Base-by-base conservation (phyloP, 1,140 invertebrate genomes). In the Lerema accius region DNA sequence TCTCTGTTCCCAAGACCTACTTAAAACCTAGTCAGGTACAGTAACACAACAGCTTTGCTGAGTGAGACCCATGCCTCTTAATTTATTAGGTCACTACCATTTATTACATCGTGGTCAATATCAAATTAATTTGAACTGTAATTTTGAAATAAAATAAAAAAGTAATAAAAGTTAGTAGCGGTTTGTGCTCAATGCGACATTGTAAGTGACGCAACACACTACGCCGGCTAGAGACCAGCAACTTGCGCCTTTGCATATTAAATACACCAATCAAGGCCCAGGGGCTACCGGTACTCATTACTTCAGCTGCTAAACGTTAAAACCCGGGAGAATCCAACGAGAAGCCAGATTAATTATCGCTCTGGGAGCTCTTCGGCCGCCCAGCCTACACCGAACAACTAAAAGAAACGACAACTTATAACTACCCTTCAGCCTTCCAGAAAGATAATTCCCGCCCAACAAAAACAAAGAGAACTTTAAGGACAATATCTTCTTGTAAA, bases 231-330 rank as follows among this genome's bases (percentile, higher is more conserved):
- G 42, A 10, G 26, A 19, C 5, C 50, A 11, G 50, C n/a, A 42
- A 46, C 15, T 23, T 5, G 6, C 37, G 45, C 55, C 59, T 73
- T 73, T 75, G 72, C 70, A 78, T 80, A 76, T 72, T 71, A 80
- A 80, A 76, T 55, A 71, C 65, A 71, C 70, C 69, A 78, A 73
- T 78, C 77, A 78, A 40, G 50, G 59, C 63, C 40, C 19, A 46
- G 16, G 58, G 63, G 40, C 56, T 26, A 63, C 56, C 63, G 56
- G 42, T 56, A 45, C 67, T 73, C 66, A 70, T 73, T 73, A 76
- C 64, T 71, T 46, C 58, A 63, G 65, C 60, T 68, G 58, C 67
- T 68, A 69, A 78, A 65, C 61, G 63, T 61, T 64, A 62, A 64
- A 63, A 40, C 58, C 60, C 53, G 63, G 16, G 37, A 48, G 39